A percentile compares a stretch with the other conserved stretches of the same genome.
Evolutionary conservation across 1,140 invertebrate species (phyloP).

Genomic region (Panagrolaimus sp.): DNA sequence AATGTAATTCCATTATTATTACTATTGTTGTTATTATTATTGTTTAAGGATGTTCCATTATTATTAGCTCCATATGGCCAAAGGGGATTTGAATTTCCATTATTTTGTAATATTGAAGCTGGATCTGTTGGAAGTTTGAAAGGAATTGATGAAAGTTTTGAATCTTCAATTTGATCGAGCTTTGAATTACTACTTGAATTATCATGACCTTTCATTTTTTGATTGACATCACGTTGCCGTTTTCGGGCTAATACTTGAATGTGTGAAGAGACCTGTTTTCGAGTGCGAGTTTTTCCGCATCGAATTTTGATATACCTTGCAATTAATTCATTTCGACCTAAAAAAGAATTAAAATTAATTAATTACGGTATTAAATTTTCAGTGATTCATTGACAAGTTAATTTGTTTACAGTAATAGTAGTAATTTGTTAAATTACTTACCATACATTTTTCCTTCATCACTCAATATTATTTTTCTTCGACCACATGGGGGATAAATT

Average conservation of each 20-base stretch:
- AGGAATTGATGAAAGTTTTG: not conserved
- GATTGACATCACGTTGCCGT: slow-evolving; percentile 92
- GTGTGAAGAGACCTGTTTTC: slow-evolving; percentile 98
- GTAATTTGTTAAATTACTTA: slow-evolving; percentile 68
- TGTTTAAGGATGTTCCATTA: too few relatives aligned
- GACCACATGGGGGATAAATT: slow-evolving; percentile 97
- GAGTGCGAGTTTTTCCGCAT: slow-evolving; percentile 94
- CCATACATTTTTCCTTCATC: slow-evolving; percentile 99
- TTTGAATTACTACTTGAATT: not conserved
- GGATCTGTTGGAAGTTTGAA: not conserved
- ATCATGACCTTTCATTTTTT: slow-evolving; percentile 76
- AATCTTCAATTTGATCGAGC: not conserved
- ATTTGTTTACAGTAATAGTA: slow-evolving; percentile 1
- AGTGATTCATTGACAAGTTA: not conserved
- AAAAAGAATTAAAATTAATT: slow-evolving; percentile 24
- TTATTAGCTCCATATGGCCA: not conserved
- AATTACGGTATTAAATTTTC: slow-evolving; percentile 6
- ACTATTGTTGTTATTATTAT: too few relatives aligned
- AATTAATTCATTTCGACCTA: slow-evolving; percentile 97
- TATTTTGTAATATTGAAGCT: slow-evolving; percentile 12
- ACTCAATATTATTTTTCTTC: slow-evolving; percentile 96
- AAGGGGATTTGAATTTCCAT: not conserved
- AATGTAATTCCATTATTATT: not conserved
- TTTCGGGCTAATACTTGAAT: slow-evolving; percentile 96
- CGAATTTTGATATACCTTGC: slow-evolving; percentile 97